Conservation (phyloP, 2,888 invertebrate genomes). For the Lasioglossum lativentre region DNA sequence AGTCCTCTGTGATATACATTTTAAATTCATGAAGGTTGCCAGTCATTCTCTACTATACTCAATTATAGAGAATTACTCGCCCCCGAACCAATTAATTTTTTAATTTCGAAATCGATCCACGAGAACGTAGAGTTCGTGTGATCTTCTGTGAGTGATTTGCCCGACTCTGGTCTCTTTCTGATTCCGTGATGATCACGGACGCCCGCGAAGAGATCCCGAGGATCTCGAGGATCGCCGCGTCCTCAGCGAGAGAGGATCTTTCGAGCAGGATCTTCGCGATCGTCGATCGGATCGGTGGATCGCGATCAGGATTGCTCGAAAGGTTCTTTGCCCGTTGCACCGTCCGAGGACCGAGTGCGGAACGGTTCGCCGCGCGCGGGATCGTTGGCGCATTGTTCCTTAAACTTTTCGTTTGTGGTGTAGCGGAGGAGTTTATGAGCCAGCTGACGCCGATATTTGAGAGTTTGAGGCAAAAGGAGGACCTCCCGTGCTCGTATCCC, state of each 20-base stretch:
- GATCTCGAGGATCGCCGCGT: conserved; percentile 7
- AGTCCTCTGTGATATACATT: too few species aligned
- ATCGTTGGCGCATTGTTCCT: conserved; percentile 37
- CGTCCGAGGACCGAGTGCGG: neutral
- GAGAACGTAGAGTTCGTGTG: neutral
- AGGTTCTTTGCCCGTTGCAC: neutral
- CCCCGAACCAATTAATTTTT: neutral
- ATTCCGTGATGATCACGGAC: neutral
- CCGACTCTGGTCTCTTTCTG: neutral
- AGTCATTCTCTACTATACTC: too few species aligned
- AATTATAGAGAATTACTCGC: neutral
- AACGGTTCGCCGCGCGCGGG: conserved; percentile 1
- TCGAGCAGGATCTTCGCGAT: neutral
- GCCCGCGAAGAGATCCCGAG: neutral
- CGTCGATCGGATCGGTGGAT: neutral
- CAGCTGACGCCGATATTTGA: conserved; percentile 98
- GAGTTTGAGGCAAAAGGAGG: conserved; percentile 95
- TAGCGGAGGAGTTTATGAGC: conserved; percentile 97
- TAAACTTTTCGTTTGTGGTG: conserved; percentile 75
- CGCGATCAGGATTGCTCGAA: neutral
- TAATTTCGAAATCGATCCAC: neutral
- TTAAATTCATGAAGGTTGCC: too few species aligned
- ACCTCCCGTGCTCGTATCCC: conserved; percentile 95
- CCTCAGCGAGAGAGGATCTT: neutral
- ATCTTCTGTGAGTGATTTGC: neutral